phyloP scores from a whole-genome alignment of 2,113 vertebrate species.

The Chiloscyllium plagiosum region DNA sequence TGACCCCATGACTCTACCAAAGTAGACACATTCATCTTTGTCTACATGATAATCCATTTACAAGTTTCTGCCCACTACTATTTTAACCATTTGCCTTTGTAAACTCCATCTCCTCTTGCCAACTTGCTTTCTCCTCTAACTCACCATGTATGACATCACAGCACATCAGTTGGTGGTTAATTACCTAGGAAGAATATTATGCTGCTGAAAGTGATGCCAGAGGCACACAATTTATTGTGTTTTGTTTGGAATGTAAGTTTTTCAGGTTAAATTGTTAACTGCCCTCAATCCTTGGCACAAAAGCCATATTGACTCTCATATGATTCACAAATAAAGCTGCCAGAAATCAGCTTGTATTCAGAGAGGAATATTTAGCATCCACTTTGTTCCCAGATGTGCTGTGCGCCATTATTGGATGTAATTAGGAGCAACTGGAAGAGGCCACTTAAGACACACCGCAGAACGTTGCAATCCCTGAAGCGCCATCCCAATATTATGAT shows the following conservation, averaged over 20 bases:
- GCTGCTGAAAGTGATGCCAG: background rate
- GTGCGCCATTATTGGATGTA: background rate
- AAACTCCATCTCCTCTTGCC: too few relatives aligned
- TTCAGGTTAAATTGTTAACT: background rate
- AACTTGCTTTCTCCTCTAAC: too few relatives aligned
- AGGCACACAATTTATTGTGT: background rate
- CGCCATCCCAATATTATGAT: background rate
- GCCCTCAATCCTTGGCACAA: background rate
- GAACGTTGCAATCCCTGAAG: constrained; percentile 1
- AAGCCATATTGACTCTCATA: background rate
- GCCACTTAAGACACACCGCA: background rate
- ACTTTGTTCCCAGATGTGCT: background rate
- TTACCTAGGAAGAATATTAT: background rate
- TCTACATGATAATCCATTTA: too few relatives aligned
- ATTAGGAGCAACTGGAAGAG: constrained; percentile 1
- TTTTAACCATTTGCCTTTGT: too few relatives aligned
- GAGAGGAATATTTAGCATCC: background rate
- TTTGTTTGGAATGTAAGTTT: background rate
- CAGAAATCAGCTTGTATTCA: background rate
- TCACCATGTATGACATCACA: background rate
- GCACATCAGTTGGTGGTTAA: background rate
- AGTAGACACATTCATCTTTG: too few relatives aligned
- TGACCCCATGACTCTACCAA: too few relatives aligned
- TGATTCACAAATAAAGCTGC: background rate
- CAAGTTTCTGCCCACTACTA: too few relatives aligned